phyloP scores from a whole-genome alignment of 1,140 invertebrate species.

The Rhysida immarginata region DNA sequence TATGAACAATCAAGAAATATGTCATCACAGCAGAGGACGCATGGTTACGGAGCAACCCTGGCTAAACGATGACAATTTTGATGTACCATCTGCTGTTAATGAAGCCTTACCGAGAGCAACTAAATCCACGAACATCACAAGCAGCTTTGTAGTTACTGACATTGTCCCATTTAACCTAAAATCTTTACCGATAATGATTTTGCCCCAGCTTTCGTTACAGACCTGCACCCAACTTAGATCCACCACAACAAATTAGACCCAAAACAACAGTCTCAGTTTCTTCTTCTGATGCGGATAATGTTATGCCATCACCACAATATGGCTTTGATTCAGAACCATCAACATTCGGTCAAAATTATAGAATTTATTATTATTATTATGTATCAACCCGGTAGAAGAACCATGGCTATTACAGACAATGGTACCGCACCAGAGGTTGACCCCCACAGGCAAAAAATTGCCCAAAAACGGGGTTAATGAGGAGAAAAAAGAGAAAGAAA shows the following conservation, averaged over 20 bases:
- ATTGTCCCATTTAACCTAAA: background rate
- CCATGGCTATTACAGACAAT: no score
- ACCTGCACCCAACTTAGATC: background rate
- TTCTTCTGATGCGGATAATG: background rate
- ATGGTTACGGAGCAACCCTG: constrained; percentile 16
- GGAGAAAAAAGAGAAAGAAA: no score
- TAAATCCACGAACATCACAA: constrained; percentile 12
- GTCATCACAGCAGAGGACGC: constrained; percentile 9
- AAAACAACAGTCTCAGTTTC: background rate
- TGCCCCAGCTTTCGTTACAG: background rate
- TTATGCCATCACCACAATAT: background rate
- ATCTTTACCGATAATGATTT: background rate
- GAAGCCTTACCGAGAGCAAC: constrained; percentile 12
- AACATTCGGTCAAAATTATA: background rate
- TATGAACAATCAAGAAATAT: constrained; percentile 17
- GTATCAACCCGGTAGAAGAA: no score
- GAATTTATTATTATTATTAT: no score
- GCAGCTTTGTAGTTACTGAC: constrained; percentile 14
- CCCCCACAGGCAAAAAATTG: no score
- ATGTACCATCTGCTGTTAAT: constrained; percentile 11
- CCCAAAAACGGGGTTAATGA: no score
- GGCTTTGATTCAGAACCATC: background rate
- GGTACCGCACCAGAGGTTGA: no score
- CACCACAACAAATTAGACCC: background rate
- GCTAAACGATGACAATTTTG: constrained; percentile 17